These are phyloP conservation scores for Sminthopsis crassicaudata DNA, from an alignment of 2,113 vertebrate genomes.

Conservation along the genomic window DNA sequence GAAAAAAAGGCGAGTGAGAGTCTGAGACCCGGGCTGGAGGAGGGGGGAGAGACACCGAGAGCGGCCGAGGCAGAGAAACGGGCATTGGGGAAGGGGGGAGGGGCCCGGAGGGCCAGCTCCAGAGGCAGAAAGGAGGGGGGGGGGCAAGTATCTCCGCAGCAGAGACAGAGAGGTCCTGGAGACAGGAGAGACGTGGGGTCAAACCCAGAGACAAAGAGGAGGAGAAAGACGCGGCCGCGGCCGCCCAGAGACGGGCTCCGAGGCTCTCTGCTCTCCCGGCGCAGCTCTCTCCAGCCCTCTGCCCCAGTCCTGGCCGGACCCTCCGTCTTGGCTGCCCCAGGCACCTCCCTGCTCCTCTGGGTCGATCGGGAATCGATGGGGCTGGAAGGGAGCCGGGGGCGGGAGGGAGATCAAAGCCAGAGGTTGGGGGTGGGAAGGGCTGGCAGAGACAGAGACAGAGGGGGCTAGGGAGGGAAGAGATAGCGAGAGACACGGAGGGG, in stretches of 20 bases:
- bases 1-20: neutral
- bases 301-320: conserved; percentile 37
- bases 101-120: too few relatives aligned
- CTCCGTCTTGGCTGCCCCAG: neutral
- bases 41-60: too few relatives aligned
- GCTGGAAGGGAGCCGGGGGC: conserved; percentile 75
- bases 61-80: too few relatives aligned
- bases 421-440: neutral
- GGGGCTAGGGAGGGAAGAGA: conserved; percentile 20
- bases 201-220: neutral
- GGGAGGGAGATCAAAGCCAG: conserved; percentile 75
- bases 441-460: conserved; percentile 55
- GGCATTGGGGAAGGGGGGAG: too few relatives aligned
- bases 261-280: conserved; percentile 31
- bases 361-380: conserved; percentile 78
- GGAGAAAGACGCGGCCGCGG: neutral
- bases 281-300: conserved; percentile 42
- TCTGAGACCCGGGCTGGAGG: neutral
- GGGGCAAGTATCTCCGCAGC: too few relatives aligned
- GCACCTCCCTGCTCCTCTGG: conserved; percentile 21
- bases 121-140: neutral
- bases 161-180: too few relatives aligned
- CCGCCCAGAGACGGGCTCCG: neutral
- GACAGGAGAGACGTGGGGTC: neutral
- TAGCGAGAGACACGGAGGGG: neutral